Base-by-base conservation (phyloP, 2,797 vertebrate genomes). In the Pagetopsis macropterus region DNA sequence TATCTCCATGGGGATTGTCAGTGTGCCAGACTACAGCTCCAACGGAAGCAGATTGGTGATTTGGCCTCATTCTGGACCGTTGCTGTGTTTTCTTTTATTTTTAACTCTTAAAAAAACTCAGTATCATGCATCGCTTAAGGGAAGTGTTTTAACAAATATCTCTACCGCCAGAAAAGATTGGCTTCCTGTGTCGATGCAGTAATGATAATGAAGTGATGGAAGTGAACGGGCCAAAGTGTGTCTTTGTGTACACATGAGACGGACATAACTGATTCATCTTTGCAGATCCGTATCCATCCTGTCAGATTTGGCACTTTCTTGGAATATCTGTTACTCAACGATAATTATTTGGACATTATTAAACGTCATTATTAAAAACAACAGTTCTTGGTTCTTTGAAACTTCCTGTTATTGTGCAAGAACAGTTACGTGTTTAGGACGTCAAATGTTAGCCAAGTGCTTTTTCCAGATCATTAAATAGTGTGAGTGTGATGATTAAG, bases 171-270 rank as follows among this genome's bases (percentile, higher is more conserved):
- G 55, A 73, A 62, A 27, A 52, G 51, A 40, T 48, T 66, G 65
- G 70, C 63, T 81, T 37, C 57, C 19, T 52, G 14, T 27, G 27
- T 57, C 70, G 15, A 50, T 63, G 10, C 27, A 71, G 11, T 72
- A 21, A 46, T 63, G 68, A 83, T 75, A 67, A 66, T 63, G 52
- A 15, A 66, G 49, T 46, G 57, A 88, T 84, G 75, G 50, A 72
- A 77, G 45, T n/a, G 43, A 84, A 66, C 27, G 5, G 37, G 79
- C 82, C 65, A 84, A 82, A 82, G 59, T 62, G 66, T 62, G 66
- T 43, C 9, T 62, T 54, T 33, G 45, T 75, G 59, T 67, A 41
- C 3, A 60, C 11, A 44, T 3, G 15, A 52, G 11, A 2, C 31
- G 46, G 37, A 72, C 66, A 70, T 5, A 62, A 31, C 11, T 23